Conservation (phyloP, 2,113 vertebrate species). For the Crotalus helleri region DNA sequence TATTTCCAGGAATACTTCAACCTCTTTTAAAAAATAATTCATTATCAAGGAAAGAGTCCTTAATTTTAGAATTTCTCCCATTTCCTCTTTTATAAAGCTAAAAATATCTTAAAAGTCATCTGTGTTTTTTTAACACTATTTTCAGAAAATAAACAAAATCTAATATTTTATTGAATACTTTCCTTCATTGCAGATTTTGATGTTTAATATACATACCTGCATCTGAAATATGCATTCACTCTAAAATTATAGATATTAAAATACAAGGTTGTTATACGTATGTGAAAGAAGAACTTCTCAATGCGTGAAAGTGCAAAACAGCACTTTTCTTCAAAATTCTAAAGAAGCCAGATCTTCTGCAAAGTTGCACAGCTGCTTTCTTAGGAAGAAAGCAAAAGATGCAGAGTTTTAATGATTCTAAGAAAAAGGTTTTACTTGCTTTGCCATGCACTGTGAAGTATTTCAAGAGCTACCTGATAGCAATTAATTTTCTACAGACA, state of each 20-base stretch:
- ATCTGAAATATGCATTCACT: conserved; percentile 9
- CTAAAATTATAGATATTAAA: background rate
- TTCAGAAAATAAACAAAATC: conserved; percentile 7
- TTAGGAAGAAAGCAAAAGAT: background rate
- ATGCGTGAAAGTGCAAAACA: background rate
- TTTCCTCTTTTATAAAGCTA: background rate
- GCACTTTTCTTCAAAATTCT: background rate
- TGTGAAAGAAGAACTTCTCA: background rate
- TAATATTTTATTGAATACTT: conserved; percentile 35
- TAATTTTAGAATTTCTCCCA: background rate
- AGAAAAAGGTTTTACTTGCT: background rate
- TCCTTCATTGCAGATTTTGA: conserved; percentile 24
- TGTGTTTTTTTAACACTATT: background rate
- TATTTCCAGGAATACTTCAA: background rate
- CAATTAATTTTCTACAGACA: background rate
- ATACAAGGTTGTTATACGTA: background rate
- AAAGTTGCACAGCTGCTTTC: background rate
- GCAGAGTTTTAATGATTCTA: background rate
- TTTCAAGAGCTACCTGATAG: background rate
- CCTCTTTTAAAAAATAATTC: background rate
- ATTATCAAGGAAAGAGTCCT: background rate
- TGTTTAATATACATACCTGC: conserved; percentile 23
- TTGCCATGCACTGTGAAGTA: background rate
- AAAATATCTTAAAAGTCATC: conserved; percentile 20
- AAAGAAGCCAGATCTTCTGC: background rate